Evolutionary conservation across 2,888 invertebrate genomes (phyloP).

Genomic region (Xestia c-nigrum): DNA sequence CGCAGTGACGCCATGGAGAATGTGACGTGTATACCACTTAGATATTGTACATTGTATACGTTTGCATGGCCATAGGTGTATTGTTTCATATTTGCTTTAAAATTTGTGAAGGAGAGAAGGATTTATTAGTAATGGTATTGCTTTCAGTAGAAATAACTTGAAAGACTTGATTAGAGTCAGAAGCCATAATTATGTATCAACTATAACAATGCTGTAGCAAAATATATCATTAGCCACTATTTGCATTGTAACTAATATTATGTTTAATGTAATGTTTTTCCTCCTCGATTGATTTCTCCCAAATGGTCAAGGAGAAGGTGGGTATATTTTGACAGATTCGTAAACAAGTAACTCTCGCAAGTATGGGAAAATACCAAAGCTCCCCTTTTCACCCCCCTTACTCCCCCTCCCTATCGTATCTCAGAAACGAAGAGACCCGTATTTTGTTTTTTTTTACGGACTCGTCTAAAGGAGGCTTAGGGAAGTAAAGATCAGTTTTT

Average conservation of each 20-base stretch:
- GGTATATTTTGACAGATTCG: too few species aligned
- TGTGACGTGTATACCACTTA: constrained; percentile 26
- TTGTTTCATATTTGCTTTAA: constrained; percentile 31
- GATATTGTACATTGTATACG: constrained; percentile 43
- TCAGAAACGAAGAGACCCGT: too few species aligned
- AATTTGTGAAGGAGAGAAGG: constrained; percentile 8
- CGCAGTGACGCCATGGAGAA: constrained; percentile 23
- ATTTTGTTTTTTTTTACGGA: too few species aligned
- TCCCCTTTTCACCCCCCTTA: too few species aligned
- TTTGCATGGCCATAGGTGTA: constrained; percentile 32
- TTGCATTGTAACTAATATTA: background rate
- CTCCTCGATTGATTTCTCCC: too few species aligned
- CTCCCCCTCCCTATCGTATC: too few species aligned
- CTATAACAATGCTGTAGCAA: background rate
- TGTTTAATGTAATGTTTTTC: too few species aligned
- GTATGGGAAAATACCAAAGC: too few species aligned
- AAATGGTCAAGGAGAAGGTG: too few species aligned
- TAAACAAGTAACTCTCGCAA: too few species aligned
- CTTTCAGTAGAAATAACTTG: background rate
- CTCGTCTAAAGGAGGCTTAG: too few species aligned
- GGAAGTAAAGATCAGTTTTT: too few species aligned
- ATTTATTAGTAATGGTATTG: background rate
- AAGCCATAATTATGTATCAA: background rate
- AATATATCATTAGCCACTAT: background rate
- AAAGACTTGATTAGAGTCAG: background rate